Evolutionary conservation across 2,797 vertebrate genomes (phyloP), one percentile per base, ranked within the genome.

Genomic region (Sebastes kiyomatsui): DNA sequence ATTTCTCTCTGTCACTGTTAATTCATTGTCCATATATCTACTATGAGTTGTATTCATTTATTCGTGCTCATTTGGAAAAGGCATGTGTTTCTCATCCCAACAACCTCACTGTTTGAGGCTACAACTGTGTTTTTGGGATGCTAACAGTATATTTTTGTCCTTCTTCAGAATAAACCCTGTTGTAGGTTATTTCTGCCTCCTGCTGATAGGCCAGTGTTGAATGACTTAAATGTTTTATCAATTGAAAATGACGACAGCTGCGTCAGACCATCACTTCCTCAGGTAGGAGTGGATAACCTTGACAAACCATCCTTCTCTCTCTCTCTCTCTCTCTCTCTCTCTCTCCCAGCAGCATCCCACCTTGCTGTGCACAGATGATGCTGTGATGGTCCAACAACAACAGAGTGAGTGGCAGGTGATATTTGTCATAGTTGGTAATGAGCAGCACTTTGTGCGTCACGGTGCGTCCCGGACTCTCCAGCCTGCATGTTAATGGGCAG

Each of bases 281-380:
- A 79, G 88, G 84, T 85, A 82, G 84, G 89, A 87, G 87, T 80
- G 83, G 87, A 91, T 93, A 90, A 94, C 93, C 93, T 94, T 94
- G 89, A 88, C 70, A 77, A 80, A 80, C 28, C 65, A 58, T 30
- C 2, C 7, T 18, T 28, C 4, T 8, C 8, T n/a, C 33, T 38
- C 9, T 13, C 16, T 20, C 38, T 30, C 9, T 13, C 12, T 11
- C 11, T 28, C 60, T 28, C 55, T 7, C 35, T 42, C 38, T 42
- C 13, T 38, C 13, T 38, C 35, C 38, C 38, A 42, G 38, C 38
- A 52, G 5, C 42, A n/a, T 62, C 59, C 10, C 42, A 27, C 49
- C 7, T 30, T 13, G 23, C 3, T 2, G 4, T 11, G 30, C 58
- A 64, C n/a, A 64, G 49, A 77, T 18, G 54, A 77, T 18, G 52